These are phyloP conservation scores for Henricia sp. DNA, from an alignment of 53 echinoderm and acorn worm species.

Conservation along the genomic window DNA sequence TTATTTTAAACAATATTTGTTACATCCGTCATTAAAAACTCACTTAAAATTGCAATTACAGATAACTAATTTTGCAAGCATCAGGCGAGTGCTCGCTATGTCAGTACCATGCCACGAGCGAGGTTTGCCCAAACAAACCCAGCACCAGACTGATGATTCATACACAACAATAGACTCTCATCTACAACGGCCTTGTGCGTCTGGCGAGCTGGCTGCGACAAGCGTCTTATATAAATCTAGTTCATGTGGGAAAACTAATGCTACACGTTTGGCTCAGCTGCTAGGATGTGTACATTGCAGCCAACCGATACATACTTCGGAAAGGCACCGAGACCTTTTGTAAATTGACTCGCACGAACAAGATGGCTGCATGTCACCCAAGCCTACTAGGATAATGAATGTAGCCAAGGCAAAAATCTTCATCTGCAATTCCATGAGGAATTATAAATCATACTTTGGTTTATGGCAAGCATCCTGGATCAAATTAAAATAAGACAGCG, in stretches of 20 bases:
- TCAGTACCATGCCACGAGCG: not conserved
- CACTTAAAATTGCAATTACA: too few relatives aligned
- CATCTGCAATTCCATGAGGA: too few relatives aligned
- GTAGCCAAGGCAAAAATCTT: too few relatives aligned
- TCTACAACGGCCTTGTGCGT: conserved; percentile 29
- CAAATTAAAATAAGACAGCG: too few relatives aligned
- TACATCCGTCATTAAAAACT: too few relatives aligned
- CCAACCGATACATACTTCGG: not conserved
- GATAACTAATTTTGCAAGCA: not conserved
- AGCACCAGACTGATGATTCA: conserved; percentile 17
- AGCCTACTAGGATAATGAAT: too few relatives aligned
- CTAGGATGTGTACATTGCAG: not conserved
- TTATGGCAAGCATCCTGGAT: too few relatives aligned
- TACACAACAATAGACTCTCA: conserved; percentile 29
- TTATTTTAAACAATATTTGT: too few relatives aligned
- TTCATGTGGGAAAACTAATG: conserved; percentile 35
- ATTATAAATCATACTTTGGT: too few relatives aligned
- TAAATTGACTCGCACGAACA: conserved; percentile 37
- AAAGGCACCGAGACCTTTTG: conserved; percentile 9
- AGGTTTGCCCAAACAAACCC: conserved; percentile 46
- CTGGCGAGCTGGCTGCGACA: conserved; percentile 27
- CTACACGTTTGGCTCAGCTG: conserved; percentile 23
- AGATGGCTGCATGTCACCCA: conserved; percentile 19
- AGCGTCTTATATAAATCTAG: conserved; percentile 42
- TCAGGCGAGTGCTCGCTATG: not conserved